phyloP scores from a whole-genome alignment of 2,797 vertebrate species.

The Sebastes hopkinsi region DNA sequence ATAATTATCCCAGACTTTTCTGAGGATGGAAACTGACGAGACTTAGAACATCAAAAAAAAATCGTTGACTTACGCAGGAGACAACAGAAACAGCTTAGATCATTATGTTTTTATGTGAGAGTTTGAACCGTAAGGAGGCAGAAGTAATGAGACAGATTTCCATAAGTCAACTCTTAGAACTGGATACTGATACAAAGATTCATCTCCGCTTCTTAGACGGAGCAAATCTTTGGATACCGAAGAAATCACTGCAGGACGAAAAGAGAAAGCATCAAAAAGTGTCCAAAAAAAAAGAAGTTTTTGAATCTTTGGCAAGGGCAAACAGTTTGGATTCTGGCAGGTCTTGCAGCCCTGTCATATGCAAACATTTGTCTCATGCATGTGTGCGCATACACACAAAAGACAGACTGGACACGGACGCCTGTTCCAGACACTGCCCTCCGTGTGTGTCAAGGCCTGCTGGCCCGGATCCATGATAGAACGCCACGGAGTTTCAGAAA shows the following conservation, averaged over 20 bases:
- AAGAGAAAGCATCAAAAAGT: conserved; percentile 7
- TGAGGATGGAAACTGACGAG: conserved; percentile 55
- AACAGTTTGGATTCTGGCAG: conserved; percentile 51
- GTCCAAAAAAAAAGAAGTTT: not conserved
- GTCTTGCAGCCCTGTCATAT: conserved; percentile 54
- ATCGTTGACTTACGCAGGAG: conserved; percentile 54
- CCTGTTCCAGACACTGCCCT: conserved; percentile 71
- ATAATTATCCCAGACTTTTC: conserved; percentile 76
- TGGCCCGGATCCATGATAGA: conserved; percentile 74
- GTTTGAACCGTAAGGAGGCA: conserved; percentile 52
- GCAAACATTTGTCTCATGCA: conserved; percentile 43
- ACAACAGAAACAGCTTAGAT: conserved; percentile 72
- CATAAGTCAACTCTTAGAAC: conserved; percentile 56
- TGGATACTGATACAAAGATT: conserved; percentile 42
- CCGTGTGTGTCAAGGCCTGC: conserved; percentile 72
- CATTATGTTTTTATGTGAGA: conserved; percentile 66
- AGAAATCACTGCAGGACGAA: conserved; percentile 19
- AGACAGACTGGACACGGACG: conserved; percentile 69
- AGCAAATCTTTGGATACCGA: conserved; percentile 54
- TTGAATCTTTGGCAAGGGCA: conserved; percentile 57
- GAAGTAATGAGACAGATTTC: conserved; percentile 65
- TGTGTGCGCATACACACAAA: conserved; percentile 39
- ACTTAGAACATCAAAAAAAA: conserved; percentile 62
- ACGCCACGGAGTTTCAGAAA: conserved; percentile 39
- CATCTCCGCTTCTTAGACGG: conserved; percentile 22